Percentiles rank a stretch among this genome's conserved stretches.
Evolutionary conservation across 2,888 invertebrate genomes (phyloP).

Genomic region (Theodoxus fluviatilis): DNA sequence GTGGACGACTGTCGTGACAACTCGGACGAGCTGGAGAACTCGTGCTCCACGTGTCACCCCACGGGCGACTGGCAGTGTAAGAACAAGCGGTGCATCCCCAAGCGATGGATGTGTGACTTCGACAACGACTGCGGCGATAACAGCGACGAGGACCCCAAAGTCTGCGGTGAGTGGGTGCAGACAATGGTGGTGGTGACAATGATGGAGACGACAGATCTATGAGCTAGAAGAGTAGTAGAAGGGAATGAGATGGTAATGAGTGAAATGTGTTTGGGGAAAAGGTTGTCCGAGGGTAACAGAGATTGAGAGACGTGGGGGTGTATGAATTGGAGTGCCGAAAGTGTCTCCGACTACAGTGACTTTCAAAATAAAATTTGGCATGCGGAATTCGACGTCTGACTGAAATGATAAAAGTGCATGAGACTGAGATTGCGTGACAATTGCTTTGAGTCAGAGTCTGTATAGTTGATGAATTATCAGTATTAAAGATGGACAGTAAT

Average conservation of each 20-base stretch:
- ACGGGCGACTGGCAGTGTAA: conserved; percentile 92
- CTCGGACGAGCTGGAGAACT: conserved; percentile 88
- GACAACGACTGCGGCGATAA: conserved; percentile 97
- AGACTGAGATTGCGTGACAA: too few species aligned
- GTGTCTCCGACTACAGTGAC: too few species aligned
- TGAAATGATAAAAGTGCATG: too few species aligned
- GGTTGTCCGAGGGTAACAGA: too few species aligned
- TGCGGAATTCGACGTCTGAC: too few species aligned
- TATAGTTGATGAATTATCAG: too few species aligned
- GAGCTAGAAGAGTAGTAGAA: background rate
- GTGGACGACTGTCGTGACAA: conserved; percentile 96
- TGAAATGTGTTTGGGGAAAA: too few species aligned
- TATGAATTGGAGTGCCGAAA: too few species aligned
- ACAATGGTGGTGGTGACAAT: background rate
- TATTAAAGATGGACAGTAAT: too few species aligned
- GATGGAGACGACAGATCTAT: background rate
- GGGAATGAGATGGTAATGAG: background rate
- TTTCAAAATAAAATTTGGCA: too few species aligned
- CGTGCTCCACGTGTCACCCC: conserved; percentile 87
- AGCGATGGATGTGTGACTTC: conserved; percentile 79
- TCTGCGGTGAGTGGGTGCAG: conserved; percentile 49
- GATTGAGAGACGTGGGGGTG: too few species aligned
- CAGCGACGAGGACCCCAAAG: conserved; percentile 73
- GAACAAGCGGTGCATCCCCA: conserved; percentile 82
- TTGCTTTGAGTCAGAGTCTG: too few species aligned